These are phyloP conservation scores for Parazoanthus darwini DNA, from an alignment of 92 coral and sea anemone species.

Conservation along the genomic window DNA sequence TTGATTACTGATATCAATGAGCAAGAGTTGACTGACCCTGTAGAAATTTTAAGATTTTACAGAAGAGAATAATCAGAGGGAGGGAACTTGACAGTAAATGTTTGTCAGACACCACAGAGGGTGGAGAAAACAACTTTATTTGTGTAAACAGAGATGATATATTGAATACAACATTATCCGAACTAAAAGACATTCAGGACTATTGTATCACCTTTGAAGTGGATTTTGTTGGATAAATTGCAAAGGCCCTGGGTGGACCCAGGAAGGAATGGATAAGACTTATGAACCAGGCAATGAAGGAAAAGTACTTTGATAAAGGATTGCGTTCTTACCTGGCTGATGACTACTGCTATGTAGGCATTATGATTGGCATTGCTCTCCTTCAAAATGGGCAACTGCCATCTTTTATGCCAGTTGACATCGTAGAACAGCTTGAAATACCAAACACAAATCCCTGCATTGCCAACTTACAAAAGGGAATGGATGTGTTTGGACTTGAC, in stretches of 20 bases:
- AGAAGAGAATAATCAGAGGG: conserved; percentile 26
- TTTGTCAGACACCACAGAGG: conserved; percentile 26
- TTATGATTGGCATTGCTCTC: conserved; percentile 39
- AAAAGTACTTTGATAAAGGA: conserved; percentile 41
- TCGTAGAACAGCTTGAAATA: conserved; percentile 37
- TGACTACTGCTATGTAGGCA: conserved; percentile 31
- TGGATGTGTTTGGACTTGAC: conserved; percentile 58
- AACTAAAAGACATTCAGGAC: conserved; percentile 47
- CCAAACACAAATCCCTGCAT: conserved; percentile 30
- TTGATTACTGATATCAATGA: background rate
- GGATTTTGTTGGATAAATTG: conserved; percentile 54
- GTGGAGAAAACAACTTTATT: conserved; percentile 55
- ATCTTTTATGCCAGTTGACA: conserved; percentile 39
- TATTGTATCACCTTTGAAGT: conserved; percentile 57
- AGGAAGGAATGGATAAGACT: conserved; percentile 49
- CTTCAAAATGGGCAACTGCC: conserved; percentile 47
- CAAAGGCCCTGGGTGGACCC: conserved; percentile 57
- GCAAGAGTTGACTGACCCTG: conserved; percentile 43
- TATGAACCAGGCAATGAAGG: conserved; percentile 31
- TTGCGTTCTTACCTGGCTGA: conserved; percentile 25
- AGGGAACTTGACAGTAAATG: conserved; percentile 18
- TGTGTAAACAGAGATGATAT: conserved; percentile 53
- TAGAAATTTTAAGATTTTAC: conserved; percentile 49
- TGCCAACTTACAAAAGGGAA: conserved; percentile 51
- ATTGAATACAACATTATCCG: conserved; percentile 50